Base-by-base conservation (phyloP, 1,140 invertebrate species). In the Manduca sexta region DNA sequence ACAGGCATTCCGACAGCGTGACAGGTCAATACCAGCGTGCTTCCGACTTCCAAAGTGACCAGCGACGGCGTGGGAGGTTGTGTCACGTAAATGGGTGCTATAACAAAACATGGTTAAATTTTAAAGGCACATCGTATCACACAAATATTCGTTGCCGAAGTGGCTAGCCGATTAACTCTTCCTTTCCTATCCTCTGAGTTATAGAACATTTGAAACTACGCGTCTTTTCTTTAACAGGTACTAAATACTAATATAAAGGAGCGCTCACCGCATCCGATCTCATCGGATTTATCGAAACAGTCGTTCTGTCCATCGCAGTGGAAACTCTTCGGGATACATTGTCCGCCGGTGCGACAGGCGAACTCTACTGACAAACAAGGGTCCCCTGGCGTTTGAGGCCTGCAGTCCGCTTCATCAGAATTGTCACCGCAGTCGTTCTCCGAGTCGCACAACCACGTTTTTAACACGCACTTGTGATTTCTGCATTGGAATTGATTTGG, bases 401-500 rank as follows among this genome's bases (percentile, higher is more conserved):
- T 86, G 61, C 94, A 95, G 54, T 90, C 88, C 39, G 85, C 74
- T 76, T 95, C 94, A 64, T 96, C 95, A 1, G 93, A 95, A n/a
- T 91, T 90, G 79, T 99, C 97, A 1, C 91, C 92, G 73, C 98
- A 99, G 82, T 99, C 97, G 68, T 96, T 91, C 55, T 98, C 96
- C 3, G 86, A 87, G 52, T 92, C 98, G 77, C 98, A 99, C 15
- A 92, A 83, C 96, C 97, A 99, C 4, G 94, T 91, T 71, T 97
- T 98, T 13, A 94, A 90, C 3, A 99, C 90, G 79, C 98, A 99
- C 54, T 93, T 91, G 41, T 92, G 92, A 74, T 97, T 98, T 33
- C 85, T 85, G 77, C 97, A 98, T 44, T 92, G 89, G 83, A 94
- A 97, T 82, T 99, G 93, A 74, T 98, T 98, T 0, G 97, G 97